phyloP scores from a whole-genome alignment of 2,113 vertebrate genomes.

The Heterocephalus glaber region DNA sequence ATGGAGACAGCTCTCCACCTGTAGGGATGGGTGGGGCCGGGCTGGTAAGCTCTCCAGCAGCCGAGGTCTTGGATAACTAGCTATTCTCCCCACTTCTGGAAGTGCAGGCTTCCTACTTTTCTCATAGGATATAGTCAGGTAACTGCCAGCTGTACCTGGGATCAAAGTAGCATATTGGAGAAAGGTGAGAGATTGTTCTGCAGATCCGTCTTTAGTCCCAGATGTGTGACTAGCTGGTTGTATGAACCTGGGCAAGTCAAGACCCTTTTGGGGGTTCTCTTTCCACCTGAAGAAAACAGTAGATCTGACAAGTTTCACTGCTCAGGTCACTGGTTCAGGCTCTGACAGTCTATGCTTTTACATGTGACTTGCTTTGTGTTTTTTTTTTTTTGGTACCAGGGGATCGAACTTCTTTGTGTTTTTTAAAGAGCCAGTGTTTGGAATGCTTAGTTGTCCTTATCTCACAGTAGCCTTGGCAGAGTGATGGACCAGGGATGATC shows the following conservation, averaged over 20 bases:
- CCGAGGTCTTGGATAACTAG: background rate
- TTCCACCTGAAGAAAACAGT: background rate
- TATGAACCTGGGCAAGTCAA: background rate
- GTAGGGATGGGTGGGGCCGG: background rate
- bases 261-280: background rate
- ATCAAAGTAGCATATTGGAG: background rate
- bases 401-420: background rate
- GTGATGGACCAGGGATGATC: background rate
- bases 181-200: background rate
- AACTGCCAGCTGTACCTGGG: background rate
- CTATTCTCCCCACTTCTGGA: background rate
- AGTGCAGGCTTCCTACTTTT: background rate
- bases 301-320: background rate
- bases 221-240: background rate
- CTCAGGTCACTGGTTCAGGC: background rate
- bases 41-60: background rate
- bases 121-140: rapidly evolving
- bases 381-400: no score
- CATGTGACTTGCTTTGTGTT: background rate
- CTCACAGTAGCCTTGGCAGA: background rate
- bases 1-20: background rate
- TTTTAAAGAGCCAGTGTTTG: background rate
- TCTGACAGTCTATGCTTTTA: background rate
- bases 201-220: background rate
- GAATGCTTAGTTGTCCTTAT: background rate